These are phyloP conservation scores for Reticulitermes lucifugus DNA, from an alignment of 2,888 invertebrate genomes.

Conservation along the genomic window DNA sequence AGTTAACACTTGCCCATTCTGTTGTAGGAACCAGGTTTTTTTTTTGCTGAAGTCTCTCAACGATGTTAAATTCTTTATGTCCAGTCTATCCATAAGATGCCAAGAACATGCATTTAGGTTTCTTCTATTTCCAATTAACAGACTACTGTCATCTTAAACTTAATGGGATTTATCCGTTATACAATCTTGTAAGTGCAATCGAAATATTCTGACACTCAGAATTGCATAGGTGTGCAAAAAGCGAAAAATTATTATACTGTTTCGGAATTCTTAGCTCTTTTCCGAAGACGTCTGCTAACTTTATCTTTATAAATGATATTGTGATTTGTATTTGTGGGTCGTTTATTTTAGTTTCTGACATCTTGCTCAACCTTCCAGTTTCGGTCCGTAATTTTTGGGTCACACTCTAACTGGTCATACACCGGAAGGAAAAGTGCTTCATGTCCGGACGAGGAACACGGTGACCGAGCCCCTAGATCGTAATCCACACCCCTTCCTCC, in stretches of 20 bases:
- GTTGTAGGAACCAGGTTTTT: too few relatives aligned
- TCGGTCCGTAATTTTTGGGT: conserved; percentile 5
- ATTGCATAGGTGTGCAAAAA: too few relatives aligned
- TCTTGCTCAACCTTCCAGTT: background rate
- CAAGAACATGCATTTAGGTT: too few relatives aligned
- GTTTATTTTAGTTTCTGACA: conserved; percentile 18
- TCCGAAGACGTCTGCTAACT: background rate
- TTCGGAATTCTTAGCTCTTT: background rate
- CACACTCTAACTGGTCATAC: conserved; percentile 25
- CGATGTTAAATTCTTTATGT: too few relatives aligned
- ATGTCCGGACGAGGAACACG: conserved; percentile 46
- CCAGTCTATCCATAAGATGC: too few relatives aligned
- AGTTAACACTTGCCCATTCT: too few relatives aligned
- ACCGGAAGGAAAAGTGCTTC: conserved; percentile 44
- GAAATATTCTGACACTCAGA: too few relatives aligned
- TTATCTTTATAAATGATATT: background rate
- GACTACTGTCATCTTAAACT: too few relatives aligned
- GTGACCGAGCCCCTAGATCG: conserved; percentile 46
- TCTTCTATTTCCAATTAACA: too few relatives aligned
- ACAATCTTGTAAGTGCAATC: too few relatives aligned
- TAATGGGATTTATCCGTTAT: too few relatives aligned
- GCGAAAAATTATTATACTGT: background rate
- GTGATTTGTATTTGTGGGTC: conserved; percentile 23
- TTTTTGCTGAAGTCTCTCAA: too few relatives aligned
- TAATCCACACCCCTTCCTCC: conserved; percentile 46